These are phyloP conservation scores for Hypomesus transpacificus DNA, from an alignment of 2,113 vertebrate species.

Conservation along the genomic window DNA sequence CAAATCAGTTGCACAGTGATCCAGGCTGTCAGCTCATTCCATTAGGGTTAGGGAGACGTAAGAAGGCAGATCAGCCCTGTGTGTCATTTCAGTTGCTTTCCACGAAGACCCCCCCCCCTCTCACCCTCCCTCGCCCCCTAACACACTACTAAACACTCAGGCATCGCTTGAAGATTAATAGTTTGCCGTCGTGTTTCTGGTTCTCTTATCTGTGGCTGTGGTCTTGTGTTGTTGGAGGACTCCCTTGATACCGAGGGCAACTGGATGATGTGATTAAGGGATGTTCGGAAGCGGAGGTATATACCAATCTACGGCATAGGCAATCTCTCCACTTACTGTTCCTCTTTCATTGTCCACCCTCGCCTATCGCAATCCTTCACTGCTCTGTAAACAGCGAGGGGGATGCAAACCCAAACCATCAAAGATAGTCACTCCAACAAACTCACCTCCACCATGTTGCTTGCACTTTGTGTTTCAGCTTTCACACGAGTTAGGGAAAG, in stretches of 20 bases:
- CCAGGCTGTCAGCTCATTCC: constrained; percentile 53
- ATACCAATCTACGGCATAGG: no score
- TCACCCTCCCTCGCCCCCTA: constrained; percentile 42
- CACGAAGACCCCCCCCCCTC: constrained; percentile 50
- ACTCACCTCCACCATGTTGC: no score
- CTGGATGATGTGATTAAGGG: neutral
- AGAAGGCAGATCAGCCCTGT: no score
- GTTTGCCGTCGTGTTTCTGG: constrained; percentile 26
- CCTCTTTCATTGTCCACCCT: no score
- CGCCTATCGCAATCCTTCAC: no score
- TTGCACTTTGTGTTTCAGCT: no score
- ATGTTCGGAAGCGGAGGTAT: neutral
- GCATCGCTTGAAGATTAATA: constrained; percentile 64
- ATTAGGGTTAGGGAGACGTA: constrained; percentile 66
- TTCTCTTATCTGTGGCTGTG: constrained; percentile 33
- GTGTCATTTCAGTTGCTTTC: no score
- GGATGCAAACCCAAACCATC: no score
- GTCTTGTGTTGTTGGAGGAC: constrained; percentile 16
- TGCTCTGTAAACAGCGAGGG: no score
- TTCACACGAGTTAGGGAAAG: no score
- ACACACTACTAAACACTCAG: constrained; percentile 53
- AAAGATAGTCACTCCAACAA: no score
- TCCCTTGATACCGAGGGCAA: constrained; percentile 24
- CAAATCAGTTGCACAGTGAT: constrained; percentile 44
- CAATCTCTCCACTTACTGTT: no score